Base-by-base conservation (phyloP, 2,797 vertebrate species). In the Acanthis flammea region DNA sequence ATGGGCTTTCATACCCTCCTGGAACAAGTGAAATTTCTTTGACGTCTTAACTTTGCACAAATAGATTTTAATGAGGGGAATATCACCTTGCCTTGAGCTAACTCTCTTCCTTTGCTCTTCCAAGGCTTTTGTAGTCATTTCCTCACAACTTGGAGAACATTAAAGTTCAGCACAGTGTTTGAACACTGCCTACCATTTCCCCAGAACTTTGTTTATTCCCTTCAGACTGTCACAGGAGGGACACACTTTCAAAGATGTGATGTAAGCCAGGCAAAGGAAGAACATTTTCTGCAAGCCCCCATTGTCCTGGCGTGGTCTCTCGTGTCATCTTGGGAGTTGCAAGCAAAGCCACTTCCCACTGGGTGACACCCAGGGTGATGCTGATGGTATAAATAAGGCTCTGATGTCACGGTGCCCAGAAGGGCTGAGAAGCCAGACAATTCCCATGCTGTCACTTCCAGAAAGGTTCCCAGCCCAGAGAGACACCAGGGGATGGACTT, bases 81-180 rank as follows among this genome's bases (percentile, higher is more conserved):
- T 89, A 97, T 95, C 93, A 97, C 95, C 96, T 97, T 97, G 91
- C 94, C 95, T 96, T 94, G 63, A 97, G 96, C 95, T 94, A 96
- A 57, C 45, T 84, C 83, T 86, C 87, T 83, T 94, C 91, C 75
- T 96, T 96, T 96, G 88, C 94, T 88, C 66, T 95, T 90, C 94
- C 77, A 80, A 76, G 62, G 65, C 90, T 80, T 97, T 97, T 96
- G 87, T 93, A 97, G 94, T 95, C 90, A 48, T 81, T 88, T 88
- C 83, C 90, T 96, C 72, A 78, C 92, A 97, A 97, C 51, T 92
- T 42, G 19, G 47, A 85, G 92, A 92, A 92, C 92, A 96, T 96
- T 95, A 86, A 96, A 94, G 93, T 96, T 93, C 91, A 85, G 66
- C 37, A 53, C 67, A 79, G 68, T 93, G 88, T 92, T 97, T 94